Base-by-base conservation (phyloP, 2,888 invertebrate species). In the Harpagoxenus sublaevis region DNA sequence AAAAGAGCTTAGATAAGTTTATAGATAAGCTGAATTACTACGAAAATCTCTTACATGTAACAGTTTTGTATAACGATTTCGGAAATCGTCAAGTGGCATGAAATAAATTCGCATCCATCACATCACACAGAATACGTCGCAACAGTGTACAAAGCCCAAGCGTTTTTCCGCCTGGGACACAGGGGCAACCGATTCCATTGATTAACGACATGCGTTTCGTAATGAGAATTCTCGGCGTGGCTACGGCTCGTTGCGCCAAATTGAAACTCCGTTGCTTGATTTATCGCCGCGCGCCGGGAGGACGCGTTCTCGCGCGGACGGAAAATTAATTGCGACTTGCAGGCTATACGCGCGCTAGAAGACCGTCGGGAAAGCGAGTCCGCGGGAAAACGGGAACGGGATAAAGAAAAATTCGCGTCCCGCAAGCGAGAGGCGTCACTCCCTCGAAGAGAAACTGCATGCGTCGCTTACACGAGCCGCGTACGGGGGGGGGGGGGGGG, bases 281-380 rank as follows among this genome's bases (percentile, higher is more conserved):
- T 89, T 87, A 87, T 89, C 84, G 81, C 42, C 62, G 23, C n/a
- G n/a, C n/a, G n/a, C 12, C 63, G 42, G 48, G 82, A 84, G 70
- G 73, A 84, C 62, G 78, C 31, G 63, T 39, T 53, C 55, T 39
- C 78, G 53, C 78, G 53, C 68, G 45, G 85, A 65, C 84, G 60
- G 84, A 77, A 86, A 86, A 89, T 87, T 87, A 89, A 89, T 89
- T 89, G 89, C 45, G 48, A 85, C 79, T 82, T 81, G 79, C 74
- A 48, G 60, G 53, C 18, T n/a, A 48, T n/a, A 48, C 39, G 65
- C 51, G 77, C 51, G 74, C 9, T 23, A 10, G 48, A 68, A 83
- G 51, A 79, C 18, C 48, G 78, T 10, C 23, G 28, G 48, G 57
- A 70, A 84, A 87, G 62, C 62, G 51, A 77, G 51, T 57, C 10